Evolutionary conservation across 2,888 invertebrate species (phyloP), one percentile per base, ranked within the genome.

Genomic region (Frankliniella fusca): DNA sequence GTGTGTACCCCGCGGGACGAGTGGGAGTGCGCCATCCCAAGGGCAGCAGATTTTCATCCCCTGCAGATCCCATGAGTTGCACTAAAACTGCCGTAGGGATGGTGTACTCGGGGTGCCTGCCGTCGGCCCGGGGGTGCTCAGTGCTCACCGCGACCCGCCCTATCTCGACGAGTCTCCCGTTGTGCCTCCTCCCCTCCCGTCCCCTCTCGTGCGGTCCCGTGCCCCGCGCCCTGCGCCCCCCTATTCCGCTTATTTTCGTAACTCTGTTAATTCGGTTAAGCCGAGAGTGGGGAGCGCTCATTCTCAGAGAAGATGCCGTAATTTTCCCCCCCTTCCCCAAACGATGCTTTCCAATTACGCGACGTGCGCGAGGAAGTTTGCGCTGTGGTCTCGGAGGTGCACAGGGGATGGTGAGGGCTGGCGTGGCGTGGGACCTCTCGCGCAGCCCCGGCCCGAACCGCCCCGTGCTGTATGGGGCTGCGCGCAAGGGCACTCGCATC

Each of bases 301-400:
- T 61, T 61, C n/a, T 61, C 61, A 38, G 61, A 61, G 61, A 61
- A 61, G 61, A 61, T 61, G n/a, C 61, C 61, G 61, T 27, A 76
- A 76, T 76, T 61, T 61, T 61, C 61, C 7, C 15, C 54, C 8
- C 18, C 8, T 9, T 18, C 70, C 70, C 70, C 70, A 76, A 76
- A 76, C 70, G 70, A 76, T 76, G 70, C 70, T 27, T 76, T 76
- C 70, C 70, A 76, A 76, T 76, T 76, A 76, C 70, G 70, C 7
- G n/a, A 61, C 61, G 61, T 61, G 61, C 18, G 61, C 10, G 61
- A 12, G 54, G 20, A 18, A 61, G 61, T 61, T 61, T 61, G 61
- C 61, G n/a, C 15, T 61, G 18, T 61, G n/a, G 61, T 38, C 38
- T 38, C 38, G 38, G 38, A 38, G 38, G 38, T 38, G 38, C 38